Evolutionary conservation across 2,888 invertebrate genomes (phyloP), one percentile per base, ranked within the genome.

Genomic region (Spialia ferax): DNA sequence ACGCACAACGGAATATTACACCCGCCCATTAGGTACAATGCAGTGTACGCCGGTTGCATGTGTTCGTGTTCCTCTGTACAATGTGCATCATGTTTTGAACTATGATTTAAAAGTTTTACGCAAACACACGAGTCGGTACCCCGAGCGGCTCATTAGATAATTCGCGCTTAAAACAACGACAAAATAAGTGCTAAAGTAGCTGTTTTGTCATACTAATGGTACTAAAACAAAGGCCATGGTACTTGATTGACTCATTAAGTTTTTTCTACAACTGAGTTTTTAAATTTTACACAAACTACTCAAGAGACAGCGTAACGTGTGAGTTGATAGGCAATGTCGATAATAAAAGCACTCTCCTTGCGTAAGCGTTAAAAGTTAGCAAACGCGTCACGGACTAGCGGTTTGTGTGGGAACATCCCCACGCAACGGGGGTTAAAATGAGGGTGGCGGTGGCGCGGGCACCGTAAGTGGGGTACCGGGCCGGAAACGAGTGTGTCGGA

Each of bases 401-500:
- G 83, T 77, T 81, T 73, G 81, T 91, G 93, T 93, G 93, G 86
- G 93, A 93, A 92, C 86, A 75, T 78, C 80, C 82, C 79, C 71
- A 71, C 72, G 74, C 76, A 69, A 74, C 71, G 76, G 75, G 80
- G 73, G 73, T 74, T 69, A 66, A 63, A 63, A 62, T 10, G 68
- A 65, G 70, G 74, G 73, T 72, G 70, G 66, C 50, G 42, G 15
- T 42, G 18, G 18, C 18, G 45, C 45, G 15, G 8, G 18, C 45
- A 45, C 45, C 45, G 84, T 82, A 82, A 86, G 84, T 87, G 86
- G 91, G 90, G 88, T 83, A 86, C 83, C 81, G 77, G 84, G 84
- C 91, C 91, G 93, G 92, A 92, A 92, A 85, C 83, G 83, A 79
- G 81, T 87, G 88, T 85, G 84, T 84, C 84, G 86, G 88, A 87